Evolutionary conservation across 2,113 vertebrate genomes (phyloP).

Genomic region (Penelope pileata): DNA sequence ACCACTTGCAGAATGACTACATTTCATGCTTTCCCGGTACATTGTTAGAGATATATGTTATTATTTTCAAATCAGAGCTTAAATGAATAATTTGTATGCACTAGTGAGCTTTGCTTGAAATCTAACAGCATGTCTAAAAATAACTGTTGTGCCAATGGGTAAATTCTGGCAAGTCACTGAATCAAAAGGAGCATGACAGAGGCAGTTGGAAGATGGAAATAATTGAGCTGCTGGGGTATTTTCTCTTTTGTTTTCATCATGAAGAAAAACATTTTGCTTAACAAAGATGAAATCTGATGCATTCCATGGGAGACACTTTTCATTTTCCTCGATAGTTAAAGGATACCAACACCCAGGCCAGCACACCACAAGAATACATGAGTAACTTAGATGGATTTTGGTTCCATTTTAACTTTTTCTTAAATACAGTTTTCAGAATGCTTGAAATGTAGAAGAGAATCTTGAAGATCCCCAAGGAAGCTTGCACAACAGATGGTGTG

Average conservation of each 20-base stretch:
- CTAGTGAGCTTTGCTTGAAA: conserved; percentile 58
- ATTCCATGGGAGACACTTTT: conserved; percentile 27
- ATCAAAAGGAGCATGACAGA: conserved; percentile 70
- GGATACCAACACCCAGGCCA: conserved; percentile 22
- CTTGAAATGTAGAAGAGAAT: background rate
- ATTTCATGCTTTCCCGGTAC: conserved; percentile 50
- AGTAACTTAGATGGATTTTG: conserved; percentile 12
- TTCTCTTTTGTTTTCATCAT: conserved; percentile 4
- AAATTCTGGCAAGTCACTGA: conserved; percentile 68
- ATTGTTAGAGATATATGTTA: conserved; percentile 15
- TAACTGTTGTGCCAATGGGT: conserved; percentile 67
- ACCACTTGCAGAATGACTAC: conserved; percentile 47
- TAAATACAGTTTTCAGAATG: background rate
- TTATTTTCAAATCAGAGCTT: conserved; percentile 74
- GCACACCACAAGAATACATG: conserved; percentile 36
- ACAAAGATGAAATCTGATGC: conserved; percentile 46
- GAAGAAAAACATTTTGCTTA: conserved; percentile 14
- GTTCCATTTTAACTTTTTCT: background rate
- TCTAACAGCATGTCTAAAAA: conserved; percentile 70
- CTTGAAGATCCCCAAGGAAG: conserved; percentile 33
- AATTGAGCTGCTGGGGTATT: conserved; percentile 45
- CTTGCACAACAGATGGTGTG: conserved; percentile 12
- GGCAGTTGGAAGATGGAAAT: conserved; percentile 55
- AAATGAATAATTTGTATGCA: conserved; percentile 71
- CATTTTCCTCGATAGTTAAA: conserved; percentile 37